Evolutionary conservation across 2,797 vertebrate species (phyloP).

Genomic region (Diplodus sargus): DNA sequence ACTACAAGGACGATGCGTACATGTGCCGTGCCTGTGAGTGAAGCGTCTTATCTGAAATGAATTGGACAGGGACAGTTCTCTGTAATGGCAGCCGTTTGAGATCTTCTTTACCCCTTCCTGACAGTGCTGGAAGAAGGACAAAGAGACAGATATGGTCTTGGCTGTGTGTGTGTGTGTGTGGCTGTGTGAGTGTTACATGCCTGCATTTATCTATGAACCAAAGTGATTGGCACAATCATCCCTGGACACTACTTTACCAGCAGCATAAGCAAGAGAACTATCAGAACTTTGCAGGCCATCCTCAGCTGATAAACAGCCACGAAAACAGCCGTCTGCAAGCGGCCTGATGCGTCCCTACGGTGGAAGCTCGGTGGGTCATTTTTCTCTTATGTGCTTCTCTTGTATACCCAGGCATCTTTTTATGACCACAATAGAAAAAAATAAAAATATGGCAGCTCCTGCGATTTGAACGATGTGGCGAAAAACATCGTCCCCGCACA

Average conservation of each 20-base stretch:
- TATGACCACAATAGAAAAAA: no score
- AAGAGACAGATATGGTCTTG: background rate
- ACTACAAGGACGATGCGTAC: constrained; percentile 26
- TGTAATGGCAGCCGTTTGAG: constrained; percentile 54
- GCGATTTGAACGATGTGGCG: no score
- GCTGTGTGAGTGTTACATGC: background rate
- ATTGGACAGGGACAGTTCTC: constrained; percentile 30
- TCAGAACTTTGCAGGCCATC: no score
- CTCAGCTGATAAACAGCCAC: no score
- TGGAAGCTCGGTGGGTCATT: no score
- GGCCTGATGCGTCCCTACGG: no score
- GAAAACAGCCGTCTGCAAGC: no score
- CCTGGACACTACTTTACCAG: background rate
- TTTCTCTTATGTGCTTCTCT: no score
- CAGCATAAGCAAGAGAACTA: background rate
- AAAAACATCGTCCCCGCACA: no score
- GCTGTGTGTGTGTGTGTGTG: constrained; percentile 5
- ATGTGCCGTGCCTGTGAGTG: constrained; percentile 25
- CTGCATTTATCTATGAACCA: constrained; percentile 15
- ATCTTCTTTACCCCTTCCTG: constrained; percentile 20
- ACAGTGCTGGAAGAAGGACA: constrained; percentile 11
- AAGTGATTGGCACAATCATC: constrained; percentile 4
- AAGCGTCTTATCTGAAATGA: constrained; percentile 28
- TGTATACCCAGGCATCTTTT: no score
- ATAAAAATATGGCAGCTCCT: no score